Evolutionary conservation across 2,888 invertebrate genomes (phyloP).

Genomic region (Apotomis turbidana): DNA sequence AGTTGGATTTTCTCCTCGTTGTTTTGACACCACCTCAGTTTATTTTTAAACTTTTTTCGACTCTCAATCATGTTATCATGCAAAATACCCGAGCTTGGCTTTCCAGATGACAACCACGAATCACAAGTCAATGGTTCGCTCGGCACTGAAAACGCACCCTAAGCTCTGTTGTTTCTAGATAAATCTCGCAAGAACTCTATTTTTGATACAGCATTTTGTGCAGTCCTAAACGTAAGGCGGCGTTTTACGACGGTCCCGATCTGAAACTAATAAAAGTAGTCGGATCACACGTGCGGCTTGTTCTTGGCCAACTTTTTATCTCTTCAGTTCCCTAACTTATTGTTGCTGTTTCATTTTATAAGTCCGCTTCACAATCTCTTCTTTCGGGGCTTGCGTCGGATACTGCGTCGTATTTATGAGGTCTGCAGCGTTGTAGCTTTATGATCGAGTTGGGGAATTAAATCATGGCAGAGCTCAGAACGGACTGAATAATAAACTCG

Average conservation of each 20-base stretch:
- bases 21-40: no score
- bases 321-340: slow-evolving; percentile 52
- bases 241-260: slow-evolving; percentile 45
- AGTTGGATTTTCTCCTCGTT: no score
- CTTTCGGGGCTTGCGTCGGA: slow-evolving; percentile 36
- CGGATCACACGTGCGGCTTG: slow-evolving; percentile 44
- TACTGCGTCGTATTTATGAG: slow-evolving; percentile 26
- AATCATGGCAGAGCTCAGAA: slow-evolving; percentile 39
- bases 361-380: slow-evolving; percentile 45
- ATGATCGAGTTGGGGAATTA: slow-evolving; percentile 42
- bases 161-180: no score
- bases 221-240: slow-evolving; percentile 20
- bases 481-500: not conserved
- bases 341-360: slow-evolving; percentile 46
- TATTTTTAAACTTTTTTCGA: no score
- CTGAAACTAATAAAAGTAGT: slow-evolving; percentile 58
- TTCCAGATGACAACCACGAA: no score
- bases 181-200: not conserved
- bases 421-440: slow-evolving; percentile 38
- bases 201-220: slow-evolving; percentile 11
- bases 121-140: no score
- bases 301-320: slow-evolving; percentile 51
- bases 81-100: no score
- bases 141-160: no score
- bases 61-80: no score